Evolutionary conservation across 2,797 vertebrate species (phyloP), one percentile per base, ranked within the genome.

Genomic region (Acanthiza pusilla): DNA sequence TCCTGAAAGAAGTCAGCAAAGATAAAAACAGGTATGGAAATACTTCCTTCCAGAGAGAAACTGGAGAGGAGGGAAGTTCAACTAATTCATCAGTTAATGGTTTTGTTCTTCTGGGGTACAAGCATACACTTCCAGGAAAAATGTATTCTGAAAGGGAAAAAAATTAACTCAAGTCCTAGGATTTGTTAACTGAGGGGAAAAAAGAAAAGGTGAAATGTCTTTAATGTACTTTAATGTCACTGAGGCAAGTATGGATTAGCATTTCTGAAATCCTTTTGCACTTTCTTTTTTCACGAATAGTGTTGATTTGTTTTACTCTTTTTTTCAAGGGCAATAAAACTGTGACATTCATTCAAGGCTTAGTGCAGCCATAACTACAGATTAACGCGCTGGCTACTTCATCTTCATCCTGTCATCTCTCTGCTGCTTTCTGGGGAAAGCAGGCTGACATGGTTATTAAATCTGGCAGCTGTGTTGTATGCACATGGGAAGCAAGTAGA

Each of bases 381-480:
- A 81, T 87, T 88, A 83, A 85, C 23, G 1, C 0, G 3, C 76
- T 77, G 88, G 87, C 88, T 94, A 60, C 48, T 76, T 97, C 91
- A 94, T 90, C 74, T 89, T 95, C 72, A 87, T 97, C 70, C 91
- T 94, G 97, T 94, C 96, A 89, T 95, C 95, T 91, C 68, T 89
- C 84, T 85, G 89, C 92, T 89, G 89, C 85, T 85, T 82, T 82
- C 61, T 45, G 89, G 93, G 95, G 94, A 75, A 94, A 92, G 88
- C 89, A 77, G 97, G 87, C 96, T 97, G 97, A 91, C 96, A 94
- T 79, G 90, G 96, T 97, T 94, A 96, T 97, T 96, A 97, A 96
- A 96, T 94, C 97, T 95, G 97, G 97, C 98, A 97, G 97, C 97
- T 97, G 97, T 94, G 97, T 67, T 89, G 91, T 96, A 92, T 86